A percentile compares a stretch with the other conserved stretches of the same genome.
Evolutionary conservation across 1,140 invertebrate genomes (phyloP).

Genomic region (Bombus pascuorum): DNA sequence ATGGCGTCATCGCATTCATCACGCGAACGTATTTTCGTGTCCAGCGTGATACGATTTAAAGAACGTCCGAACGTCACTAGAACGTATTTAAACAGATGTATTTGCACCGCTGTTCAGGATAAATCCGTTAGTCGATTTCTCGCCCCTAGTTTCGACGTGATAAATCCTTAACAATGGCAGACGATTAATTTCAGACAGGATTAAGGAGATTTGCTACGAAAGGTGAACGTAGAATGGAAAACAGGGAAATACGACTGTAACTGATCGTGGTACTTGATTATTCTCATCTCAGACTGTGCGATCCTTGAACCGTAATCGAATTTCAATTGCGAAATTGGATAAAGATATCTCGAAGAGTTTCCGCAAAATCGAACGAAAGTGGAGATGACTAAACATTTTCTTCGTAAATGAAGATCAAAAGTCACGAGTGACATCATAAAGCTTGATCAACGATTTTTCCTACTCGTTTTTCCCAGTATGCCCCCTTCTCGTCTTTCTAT

Average conservation of each 20-base stretch:
- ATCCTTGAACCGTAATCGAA: not conserved
- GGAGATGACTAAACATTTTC: too few relatives aligned
- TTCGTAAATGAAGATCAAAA: too few relatives aligned
- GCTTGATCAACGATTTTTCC: not conserved
- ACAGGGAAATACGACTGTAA: not conserved
- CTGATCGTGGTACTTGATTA: not conserved
- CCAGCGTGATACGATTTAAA: slow-evolving; percentile 55
- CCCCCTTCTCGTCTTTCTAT: not conserved
- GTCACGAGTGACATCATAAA: not conserved
- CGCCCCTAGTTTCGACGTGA: slow-evolving; percentile 1
- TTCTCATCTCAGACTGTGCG: not conserved
- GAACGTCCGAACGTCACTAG: slow-evolving; percentile 49
- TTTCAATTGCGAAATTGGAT: not conserved
- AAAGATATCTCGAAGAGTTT: not conserved
- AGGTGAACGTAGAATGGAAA: not conserved
- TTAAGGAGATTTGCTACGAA: not conserved
- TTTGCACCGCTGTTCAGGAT: slow-evolving; percentile 22
- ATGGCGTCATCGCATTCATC: slow-evolving; percentile 22
- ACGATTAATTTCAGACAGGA: not conserved
- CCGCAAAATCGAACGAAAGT: too few relatives aligned
- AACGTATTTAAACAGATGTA: slow-evolving; percentile 43
- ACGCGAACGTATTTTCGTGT: slow-evolving; percentile 21
- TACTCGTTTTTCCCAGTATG: rapidly evolving
- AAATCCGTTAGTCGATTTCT: slow-evolving; percentile 44
- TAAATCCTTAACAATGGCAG: slow-evolving; percentile 19